Evolutionary conservation across 1,140 invertebrate genomes (phyloP).

Genomic region (Macrosteles quadrilineatus): DNA sequence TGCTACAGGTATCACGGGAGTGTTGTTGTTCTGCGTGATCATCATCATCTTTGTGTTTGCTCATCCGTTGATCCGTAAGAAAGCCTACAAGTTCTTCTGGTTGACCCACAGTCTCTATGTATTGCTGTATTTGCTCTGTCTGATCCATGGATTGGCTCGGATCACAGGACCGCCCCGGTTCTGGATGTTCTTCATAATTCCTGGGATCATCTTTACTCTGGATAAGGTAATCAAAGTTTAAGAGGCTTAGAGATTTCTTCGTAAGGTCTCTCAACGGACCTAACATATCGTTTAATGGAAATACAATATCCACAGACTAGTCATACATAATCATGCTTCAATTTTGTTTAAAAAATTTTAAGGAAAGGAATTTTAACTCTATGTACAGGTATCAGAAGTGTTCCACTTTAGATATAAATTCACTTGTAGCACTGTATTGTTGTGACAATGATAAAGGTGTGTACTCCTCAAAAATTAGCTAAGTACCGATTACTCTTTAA

Average conservation of each 20-base stretch:
- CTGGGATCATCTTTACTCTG: conserved; percentile 85
- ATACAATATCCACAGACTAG: too few species aligned
- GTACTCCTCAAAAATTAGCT: too few species aligned
- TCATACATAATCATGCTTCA: too few species aligned
- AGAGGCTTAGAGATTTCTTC: conserved; percentile 24
- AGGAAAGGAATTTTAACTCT: too few species aligned
- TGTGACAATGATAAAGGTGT: too few species aligned
- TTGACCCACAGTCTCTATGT: conserved; percentile 94
- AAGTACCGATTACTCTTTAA: too few species aligned
- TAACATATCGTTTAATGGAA: too few species aligned
- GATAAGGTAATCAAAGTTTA: conserved; percentile 75
- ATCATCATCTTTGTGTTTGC: conserved; percentile 97
- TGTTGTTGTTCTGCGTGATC: conserved; percentile 90
- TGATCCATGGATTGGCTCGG: conserved; percentile 93
- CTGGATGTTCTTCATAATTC: conserved; percentile 95
- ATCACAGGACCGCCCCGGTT: conserved; percentile 92
- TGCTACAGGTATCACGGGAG: conserved; percentile 92
- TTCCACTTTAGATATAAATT: too few species aligned
- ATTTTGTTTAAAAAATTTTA: too few species aligned
- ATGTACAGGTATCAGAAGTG: too few species aligned
- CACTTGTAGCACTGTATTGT: too few species aligned
- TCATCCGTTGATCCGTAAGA: conserved; percentile 89
- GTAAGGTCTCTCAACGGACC: too few species aligned
- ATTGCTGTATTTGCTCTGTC: conserved; percentile 82
- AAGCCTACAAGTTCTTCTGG: conserved; percentile 97